Evolutionary conservation across 1,140 invertebrate genomes (phyloP).

Genomic region (Ooceraea biroi): DNA sequence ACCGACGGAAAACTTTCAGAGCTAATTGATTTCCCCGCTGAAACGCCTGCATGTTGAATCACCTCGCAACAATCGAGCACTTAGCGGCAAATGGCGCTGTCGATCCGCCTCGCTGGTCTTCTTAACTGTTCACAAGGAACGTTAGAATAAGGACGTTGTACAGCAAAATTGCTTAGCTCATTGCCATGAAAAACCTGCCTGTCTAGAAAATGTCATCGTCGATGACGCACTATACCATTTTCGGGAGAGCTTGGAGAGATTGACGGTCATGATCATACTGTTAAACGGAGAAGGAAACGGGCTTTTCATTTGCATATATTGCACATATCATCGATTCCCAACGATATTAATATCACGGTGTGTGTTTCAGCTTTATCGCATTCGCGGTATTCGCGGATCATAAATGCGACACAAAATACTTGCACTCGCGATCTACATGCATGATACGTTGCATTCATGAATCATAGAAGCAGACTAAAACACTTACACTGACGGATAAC

Average conservation of each 20-base stretch:
- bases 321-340: no score
- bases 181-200: neutral
- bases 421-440: no score
- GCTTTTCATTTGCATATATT: no score
- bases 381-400: no score
- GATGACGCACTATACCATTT: neutral
- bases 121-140: constrained; percentile 33
- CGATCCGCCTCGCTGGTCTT: constrained; percentile 30
- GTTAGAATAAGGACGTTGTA: constrained; percentile 33
- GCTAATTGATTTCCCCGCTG: constrained; percentile 60
- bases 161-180: constrained; percentile 18
- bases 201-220: neutral
- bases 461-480: no score
- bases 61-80: constrained; percentile 58
- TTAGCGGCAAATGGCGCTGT: constrained; percentile 45
- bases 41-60: constrained; percentile 54
- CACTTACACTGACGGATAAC: no score
- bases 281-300: no score
- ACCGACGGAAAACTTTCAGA: constrained; percentile 54
- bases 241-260: neutral
- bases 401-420: no score
- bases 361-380: no score
- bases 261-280: neutral
- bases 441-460: no score
- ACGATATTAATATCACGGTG: no score